phyloP scores from a whole-genome alignment of 2,113 vertebrate species.

The Etia nguti region DNA sequence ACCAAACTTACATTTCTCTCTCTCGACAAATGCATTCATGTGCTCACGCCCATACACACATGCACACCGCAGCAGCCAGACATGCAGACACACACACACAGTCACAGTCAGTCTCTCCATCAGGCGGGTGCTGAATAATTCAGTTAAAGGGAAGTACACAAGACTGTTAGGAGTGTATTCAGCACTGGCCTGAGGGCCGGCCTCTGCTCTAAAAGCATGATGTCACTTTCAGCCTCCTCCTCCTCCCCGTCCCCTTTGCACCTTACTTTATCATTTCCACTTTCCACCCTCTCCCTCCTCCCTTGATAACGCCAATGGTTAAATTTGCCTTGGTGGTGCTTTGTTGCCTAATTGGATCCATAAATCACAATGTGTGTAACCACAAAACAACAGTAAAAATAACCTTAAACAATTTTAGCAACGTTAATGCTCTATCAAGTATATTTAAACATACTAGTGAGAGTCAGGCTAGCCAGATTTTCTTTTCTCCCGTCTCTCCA shows the following conservation, averaged over 20 bases:
- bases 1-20: conserved; percentile 29
- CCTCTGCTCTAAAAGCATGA: conserved; percentile 68
- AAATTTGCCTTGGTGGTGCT: conserved; percentile 6
- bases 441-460: not conserved
- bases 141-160: conserved; percentile 63
- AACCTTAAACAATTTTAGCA: not conserved
- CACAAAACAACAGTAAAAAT: not conserved
- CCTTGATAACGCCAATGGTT: not conserved
- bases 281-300: not conserved
- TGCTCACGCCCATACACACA: not conserved
- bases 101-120: conserved; percentile 60
- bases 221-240: conserved; percentile 53
- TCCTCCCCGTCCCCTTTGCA: not conserved
- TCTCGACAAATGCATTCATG: conserved; percentile 20
- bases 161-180: conserved; percentile 58
- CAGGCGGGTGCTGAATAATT: conserved; percentile 65
- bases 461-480: not conserved
- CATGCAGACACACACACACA: conserved; percentile 1
- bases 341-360: conserved; percentile 11
- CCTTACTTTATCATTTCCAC: not conserved
- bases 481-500: not conserved
- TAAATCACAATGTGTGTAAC: not conserved
- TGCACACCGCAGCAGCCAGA: not conserved
- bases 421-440: not conserved
- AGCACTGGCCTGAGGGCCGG: conserved; percentile 52